Percentiles rank a stretch among this genome's conserved stretches.
These are phyloP conservation scores for Tauraco hartlaubi DNA, from an alignment of 2,797 vertebrate species.

Conservation along the genomic window DNA sequence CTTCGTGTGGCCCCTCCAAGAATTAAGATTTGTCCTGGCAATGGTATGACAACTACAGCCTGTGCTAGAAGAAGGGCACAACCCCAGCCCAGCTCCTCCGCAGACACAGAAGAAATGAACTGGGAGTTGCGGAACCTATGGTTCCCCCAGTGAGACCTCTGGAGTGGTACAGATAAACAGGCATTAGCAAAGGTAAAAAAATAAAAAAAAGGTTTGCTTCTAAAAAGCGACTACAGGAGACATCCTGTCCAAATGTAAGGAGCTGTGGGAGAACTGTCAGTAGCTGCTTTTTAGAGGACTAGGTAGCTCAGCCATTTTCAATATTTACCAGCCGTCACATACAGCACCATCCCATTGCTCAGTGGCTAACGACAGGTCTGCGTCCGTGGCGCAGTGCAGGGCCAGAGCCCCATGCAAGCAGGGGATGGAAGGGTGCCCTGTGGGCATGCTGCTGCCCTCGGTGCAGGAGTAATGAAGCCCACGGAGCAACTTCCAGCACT, in stretches of 20 bases:
- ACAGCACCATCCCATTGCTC: background rate
- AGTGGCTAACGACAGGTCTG: background rate
- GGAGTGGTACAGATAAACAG: background rate
- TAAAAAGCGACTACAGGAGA: background rate
- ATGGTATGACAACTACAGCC: background rate
- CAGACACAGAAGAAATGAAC: background rate
- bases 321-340: accelerated
- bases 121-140: background rate
- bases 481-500: background rate
- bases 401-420: background rate
- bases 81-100: background rate
- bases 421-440: background rate
- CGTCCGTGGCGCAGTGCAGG: background rate
- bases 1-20: background rate
- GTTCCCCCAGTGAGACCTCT: background rate
- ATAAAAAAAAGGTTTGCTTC: background rate
- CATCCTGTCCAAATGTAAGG: background rate
- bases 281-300: background rate
- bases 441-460: accelerated
- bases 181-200: background rate
- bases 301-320: background rate
- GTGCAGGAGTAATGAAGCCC: background rate
- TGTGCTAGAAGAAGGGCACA: background rate
- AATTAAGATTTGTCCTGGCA: background rate
- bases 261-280: background rate